Evolutionary conservation across 2,888 invertebrate genomes (phyloP).

Genomic region (Biston stratarius): DNA sequence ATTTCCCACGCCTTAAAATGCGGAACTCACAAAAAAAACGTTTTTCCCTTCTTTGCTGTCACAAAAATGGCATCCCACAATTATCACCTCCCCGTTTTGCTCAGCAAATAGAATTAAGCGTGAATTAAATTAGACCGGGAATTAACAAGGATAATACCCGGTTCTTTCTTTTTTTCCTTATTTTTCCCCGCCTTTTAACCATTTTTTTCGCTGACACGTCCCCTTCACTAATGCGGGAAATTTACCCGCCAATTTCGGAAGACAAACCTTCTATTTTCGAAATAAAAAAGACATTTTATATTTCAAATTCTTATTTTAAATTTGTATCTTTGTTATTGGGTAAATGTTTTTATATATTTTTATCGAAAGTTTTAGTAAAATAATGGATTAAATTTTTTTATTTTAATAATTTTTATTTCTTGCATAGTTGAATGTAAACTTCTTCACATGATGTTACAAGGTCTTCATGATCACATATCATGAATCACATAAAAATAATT

Average conservation of each 20-base stretch:
- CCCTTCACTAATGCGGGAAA: constrained; percentile 44
- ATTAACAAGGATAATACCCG: constrained; percentile 85
- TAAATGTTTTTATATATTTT: background rate
- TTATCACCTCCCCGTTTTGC: constrained; percentile 84
- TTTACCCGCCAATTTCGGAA: constrained; percentile 45
- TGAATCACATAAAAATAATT: too few relatives aligned
- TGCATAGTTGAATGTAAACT: too few relatives aligned
- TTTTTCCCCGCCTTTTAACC: constrained; percentile 71
- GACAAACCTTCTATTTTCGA: constrained; percentile 38
- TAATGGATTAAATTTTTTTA: too few relatives aligned
- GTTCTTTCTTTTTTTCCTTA: constrained; percentile 74
- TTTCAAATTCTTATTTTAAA: too few relatives aligned
- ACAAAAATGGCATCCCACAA: constrained; percentile 77
- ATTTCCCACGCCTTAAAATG: constrained; percentile 68
- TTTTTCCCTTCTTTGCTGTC: constrained; percentile 60
- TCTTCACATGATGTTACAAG: too few relatives aligned
- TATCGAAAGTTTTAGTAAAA: background rate
- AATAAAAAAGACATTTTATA: constrained; percentile 22
- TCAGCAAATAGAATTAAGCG: constrained; percentile 85
- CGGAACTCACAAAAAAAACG: constrained; percentile 60
- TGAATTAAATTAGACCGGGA: constrained; percentile 84
- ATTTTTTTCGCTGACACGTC: constrained; percentile 64
- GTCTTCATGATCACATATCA: too few relatives aligned
- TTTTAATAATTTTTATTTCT: too few relatives aligned
- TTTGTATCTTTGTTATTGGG: background rate